Evolutionary conservation across 2,888 invertebrate species (phyloP).

Genomic region (Phengaris arion): DNA sequence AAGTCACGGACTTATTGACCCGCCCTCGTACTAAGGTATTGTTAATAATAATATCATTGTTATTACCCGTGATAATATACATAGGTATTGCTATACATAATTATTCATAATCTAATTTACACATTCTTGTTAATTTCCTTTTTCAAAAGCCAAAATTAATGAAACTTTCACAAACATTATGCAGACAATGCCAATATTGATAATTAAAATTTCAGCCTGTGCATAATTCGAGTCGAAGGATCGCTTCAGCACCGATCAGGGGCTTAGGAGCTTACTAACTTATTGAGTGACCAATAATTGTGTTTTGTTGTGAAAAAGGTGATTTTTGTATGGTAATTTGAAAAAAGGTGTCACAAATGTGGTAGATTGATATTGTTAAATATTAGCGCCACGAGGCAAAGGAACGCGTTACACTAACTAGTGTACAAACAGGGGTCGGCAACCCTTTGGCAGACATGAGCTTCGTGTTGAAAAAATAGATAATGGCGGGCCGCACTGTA

Average conservation of each 20-base stretch:
- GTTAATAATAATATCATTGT: too few species aligned
- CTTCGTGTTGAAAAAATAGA: too few species aligned
- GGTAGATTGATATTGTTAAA: too few species aligned
- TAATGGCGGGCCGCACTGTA: too few species aligned
- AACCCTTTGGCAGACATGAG: too few species aligned
- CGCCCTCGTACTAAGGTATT: too few species aligned
- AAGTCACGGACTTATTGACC: too few species aligned
- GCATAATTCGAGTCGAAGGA: background rate
- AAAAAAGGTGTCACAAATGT: background rate
- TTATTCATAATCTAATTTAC: background rate
- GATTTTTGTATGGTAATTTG: background rate
- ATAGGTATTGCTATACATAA: background rate
- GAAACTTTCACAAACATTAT: background rate
- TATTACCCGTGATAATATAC: too few species aligned
- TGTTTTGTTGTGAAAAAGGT: background rate
- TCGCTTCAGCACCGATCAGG: background rate
- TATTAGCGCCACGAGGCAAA: too few species aligned
- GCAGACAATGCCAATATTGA: constrained; percentile 10
- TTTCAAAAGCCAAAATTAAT: background rate
- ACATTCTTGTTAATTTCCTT: background rate
- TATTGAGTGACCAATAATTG: background rate
- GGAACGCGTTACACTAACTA: too few species aligned
- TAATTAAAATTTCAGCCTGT: constrained; percentile 2
- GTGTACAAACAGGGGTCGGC: too few species aligned
- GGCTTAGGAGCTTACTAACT: background rate